Evolutionary conservation across 2,113 vertebrate species (phyloP).

Genomic region (Hippocampus zosterae): DNA sequence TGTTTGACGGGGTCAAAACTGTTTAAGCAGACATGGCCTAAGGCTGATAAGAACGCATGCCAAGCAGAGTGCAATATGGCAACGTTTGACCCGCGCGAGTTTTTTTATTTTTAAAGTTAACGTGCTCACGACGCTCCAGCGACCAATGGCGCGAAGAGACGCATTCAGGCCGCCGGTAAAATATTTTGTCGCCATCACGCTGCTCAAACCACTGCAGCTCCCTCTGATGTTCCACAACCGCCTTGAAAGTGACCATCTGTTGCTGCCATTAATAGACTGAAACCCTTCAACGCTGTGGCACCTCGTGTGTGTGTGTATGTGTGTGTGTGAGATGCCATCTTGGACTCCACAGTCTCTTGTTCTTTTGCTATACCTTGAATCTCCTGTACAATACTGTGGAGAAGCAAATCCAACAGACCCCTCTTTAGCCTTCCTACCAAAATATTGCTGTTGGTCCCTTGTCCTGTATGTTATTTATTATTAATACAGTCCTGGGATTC

Average conservation of each 20-base stretch:
- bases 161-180: constrained; percentile 38
- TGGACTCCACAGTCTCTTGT: no score
- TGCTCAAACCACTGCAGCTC: constrained; percentile 22
- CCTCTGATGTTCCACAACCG: constrained; percentile 27
- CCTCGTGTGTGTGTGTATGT: neutral
- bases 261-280: constrained; percentile 11
- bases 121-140: no score
- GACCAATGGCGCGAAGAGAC: neutral
- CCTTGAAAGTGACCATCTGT: neutral
- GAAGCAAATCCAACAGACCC: no score
- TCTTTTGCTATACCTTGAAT: no score
- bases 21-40: neutral
- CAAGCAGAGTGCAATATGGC: neutral
- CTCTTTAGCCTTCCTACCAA: no score
- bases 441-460: no score
- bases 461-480: no score
- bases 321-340: neutral
- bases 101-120: no score
- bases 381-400: no score
- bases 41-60: neutral
- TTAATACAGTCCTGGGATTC: no score
- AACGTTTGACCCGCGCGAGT: no score
- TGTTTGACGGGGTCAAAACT: neutral
- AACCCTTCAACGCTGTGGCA: neutral
- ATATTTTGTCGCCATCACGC: constrained; percentile 30